phyloP scores from a whole-genome alignment of 2,888 invertebrate species.

The Stenurella melanura region DNA sequence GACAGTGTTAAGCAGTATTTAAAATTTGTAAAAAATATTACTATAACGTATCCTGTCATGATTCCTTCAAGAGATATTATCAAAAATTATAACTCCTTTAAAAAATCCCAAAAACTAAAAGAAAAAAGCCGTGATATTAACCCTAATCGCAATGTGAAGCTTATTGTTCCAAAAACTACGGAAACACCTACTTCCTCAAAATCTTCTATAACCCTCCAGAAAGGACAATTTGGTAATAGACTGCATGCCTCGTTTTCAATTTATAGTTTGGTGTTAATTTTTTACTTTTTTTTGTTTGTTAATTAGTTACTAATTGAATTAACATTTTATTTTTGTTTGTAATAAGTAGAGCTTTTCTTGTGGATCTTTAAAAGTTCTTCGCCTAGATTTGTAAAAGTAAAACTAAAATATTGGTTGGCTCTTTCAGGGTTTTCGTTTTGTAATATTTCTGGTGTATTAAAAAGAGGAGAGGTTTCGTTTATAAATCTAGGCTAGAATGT shows the following conservation, averaged over 20 bases:
- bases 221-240: constrained; percentile 51
- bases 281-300: constrained; percentile 29
- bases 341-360: constrained; percentile 1
- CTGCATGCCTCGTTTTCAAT: constrained; percentile 56
- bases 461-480: neutral
- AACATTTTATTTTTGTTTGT: constrained; percentile 29
- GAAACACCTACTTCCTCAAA: constrained; percentile 56
- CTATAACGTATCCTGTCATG: constrained; percentile 82
- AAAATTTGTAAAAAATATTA: constrained; percentile 71
- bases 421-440: no score
- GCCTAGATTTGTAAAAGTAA: neutral
- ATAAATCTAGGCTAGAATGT: neutral
- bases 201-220: constrained; percentile 44
- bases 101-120: constrained; percentile 71
- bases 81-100: constrained; percentile 66
- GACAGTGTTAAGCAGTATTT: constrained; percentile 67
- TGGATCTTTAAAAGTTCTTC: neutral
- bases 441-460: neutral
- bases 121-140: constrained; percentile 73
- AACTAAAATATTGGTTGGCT: no score
- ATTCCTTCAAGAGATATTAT: constrained; percentile 73
- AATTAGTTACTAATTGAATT: constrained; percentile 10
- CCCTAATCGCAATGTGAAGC: constrained; percentile 70
- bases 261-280: constrained; percentile 42
- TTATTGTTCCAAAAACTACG: constrained; percentile 66